phyloP scores from a whole-genome alignment of 2,888 invertebrate genomes.

The Brachyopa scutellaris region DNA sequence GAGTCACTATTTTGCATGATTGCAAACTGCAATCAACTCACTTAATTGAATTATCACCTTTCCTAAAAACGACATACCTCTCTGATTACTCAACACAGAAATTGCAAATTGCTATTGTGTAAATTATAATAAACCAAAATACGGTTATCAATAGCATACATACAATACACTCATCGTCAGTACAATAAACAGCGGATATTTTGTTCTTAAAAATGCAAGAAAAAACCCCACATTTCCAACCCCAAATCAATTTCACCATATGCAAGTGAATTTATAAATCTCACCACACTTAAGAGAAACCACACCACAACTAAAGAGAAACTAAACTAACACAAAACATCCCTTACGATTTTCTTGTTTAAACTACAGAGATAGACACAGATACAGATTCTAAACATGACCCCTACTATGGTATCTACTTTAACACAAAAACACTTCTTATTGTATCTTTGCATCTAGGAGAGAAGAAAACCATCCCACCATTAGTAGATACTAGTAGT shows the following conservation, averaged over 20 bases:
- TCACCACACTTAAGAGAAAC: constrained; percentile 41
- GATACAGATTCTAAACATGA: not conserved
- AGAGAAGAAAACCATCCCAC: constrained; percentile 17
- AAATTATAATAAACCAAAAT: not conserved
- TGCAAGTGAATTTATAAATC: not conserved
- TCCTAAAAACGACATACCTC: not conserved
- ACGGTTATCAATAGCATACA: not conserved
- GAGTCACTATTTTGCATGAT: too few relatives aligned
- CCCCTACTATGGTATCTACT: not conserved
- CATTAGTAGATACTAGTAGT: constrained; percentile 35
- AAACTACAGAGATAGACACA: too few relatives aligned
- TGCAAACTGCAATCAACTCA: not conserved
- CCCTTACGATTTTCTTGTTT: not conserved
- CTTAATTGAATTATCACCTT: constrained; percentile 2
- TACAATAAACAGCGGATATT: not conserved
- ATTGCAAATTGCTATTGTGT: not conserved
- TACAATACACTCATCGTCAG: not conserved
- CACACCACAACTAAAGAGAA: not conserved
- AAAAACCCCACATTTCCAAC: constrained; percentile 1
- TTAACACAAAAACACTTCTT: constrained; percentile 1
- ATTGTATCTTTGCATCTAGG: constrained; percentile 13
- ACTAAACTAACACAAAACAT: not conserved
- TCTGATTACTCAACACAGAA: not conserved
- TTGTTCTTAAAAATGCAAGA: too few relatives aligned
- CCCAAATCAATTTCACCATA: constrained; percentile 5